phyloP scores from a whole-genome alignment of 2,797 vertebrate species.

The Acipenser transmontanus region DNA sequence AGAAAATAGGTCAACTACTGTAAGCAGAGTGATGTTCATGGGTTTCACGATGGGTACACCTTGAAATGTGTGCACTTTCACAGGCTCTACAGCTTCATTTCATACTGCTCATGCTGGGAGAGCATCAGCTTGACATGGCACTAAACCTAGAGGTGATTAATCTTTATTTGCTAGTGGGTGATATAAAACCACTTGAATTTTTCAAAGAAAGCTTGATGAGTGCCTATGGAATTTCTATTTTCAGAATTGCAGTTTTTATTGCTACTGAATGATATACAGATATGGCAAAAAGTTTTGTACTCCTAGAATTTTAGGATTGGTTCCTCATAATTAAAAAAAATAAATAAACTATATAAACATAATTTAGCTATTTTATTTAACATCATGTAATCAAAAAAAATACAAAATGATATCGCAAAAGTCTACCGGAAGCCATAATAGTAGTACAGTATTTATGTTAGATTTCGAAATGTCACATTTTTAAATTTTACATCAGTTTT shows the following conservation, averaged over 20 bases:
- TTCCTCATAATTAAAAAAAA: no score
- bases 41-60: background rate
- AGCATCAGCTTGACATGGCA: background rate
- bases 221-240: constrained; percentile 34
- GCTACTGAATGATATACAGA: constrained; percentile 36
- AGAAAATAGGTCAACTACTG: background rate
- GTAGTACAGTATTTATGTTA: no score
- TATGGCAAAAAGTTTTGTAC: no score
- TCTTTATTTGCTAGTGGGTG: constrained; percentile 27
- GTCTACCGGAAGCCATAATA: no score
- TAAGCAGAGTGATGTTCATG: background rate
- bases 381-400: no score
- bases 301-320: no score
- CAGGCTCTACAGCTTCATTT: background rate
- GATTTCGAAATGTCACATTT: no score
- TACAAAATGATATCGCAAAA: no score
- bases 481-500: no score
- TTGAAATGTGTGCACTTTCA: background rate
- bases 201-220: constrained; percentile 29
- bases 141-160: constrained; percentile 15
- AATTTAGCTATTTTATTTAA: no score
- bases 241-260: constrained; percentile 40
- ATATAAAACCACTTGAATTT: constrained; percentile 36
- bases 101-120: background rate
- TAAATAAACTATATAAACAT: no score